Conservation (phyloP, 1,140 invertebrate species). For the Diabrotica undecimpunctata region DNA sequence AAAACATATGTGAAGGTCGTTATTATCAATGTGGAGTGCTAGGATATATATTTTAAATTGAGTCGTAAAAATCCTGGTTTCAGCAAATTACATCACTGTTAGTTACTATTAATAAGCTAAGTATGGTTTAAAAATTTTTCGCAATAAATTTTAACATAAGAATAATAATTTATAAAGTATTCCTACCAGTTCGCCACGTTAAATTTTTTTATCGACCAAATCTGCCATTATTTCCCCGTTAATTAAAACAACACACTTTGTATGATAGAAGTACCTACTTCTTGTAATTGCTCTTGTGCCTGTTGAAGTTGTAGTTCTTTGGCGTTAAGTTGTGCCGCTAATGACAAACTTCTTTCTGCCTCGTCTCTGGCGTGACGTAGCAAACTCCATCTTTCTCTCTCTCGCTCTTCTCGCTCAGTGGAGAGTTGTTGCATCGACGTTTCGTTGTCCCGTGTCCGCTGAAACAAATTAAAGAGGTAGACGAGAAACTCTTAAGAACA, state of each 20-base stretch:
- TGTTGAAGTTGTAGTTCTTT: slow-evolving; percentile 81
- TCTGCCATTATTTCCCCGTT: background rate
- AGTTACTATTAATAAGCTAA: too few species aligned
- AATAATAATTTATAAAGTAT: too few species aligned
- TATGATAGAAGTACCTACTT: slow-evolving; percentile 52
- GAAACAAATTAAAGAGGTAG: slow-evolving; percentile 45
- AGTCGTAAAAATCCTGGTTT: too few species aligned
- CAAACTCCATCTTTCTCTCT: slow-evolving; percentile 83
- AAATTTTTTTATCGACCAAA: too few species aligned
- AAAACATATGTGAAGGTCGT: too few species aligned
- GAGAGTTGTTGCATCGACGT: slow-evolving; percentile 66
- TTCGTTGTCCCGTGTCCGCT: slow-evolving; percentile 73
- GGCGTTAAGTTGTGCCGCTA: slow-evolving; percentile 80
- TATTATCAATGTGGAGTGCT: too few species aligned
- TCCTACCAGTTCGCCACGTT: too few species aligned
- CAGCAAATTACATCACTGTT: too few species aligned
- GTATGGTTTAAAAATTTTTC: too few species aligned
- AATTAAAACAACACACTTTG: background rate
- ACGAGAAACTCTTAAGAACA: background rate
- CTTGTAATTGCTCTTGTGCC: slow-evolving; percentile 76
- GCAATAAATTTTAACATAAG: too few species aligned
- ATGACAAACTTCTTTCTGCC: slow-evolving; percentile 77
- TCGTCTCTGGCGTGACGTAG: slow-evolving; percentile 84
- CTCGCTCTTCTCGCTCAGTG: slow-evolving; percentile 76
- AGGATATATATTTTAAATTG: too few species aligned